These are phyloP conservation scores for Penaeus chinensis DNA, from an alignment of 1,140 invertebrate species.

Conservation along the genomic window DNA sequence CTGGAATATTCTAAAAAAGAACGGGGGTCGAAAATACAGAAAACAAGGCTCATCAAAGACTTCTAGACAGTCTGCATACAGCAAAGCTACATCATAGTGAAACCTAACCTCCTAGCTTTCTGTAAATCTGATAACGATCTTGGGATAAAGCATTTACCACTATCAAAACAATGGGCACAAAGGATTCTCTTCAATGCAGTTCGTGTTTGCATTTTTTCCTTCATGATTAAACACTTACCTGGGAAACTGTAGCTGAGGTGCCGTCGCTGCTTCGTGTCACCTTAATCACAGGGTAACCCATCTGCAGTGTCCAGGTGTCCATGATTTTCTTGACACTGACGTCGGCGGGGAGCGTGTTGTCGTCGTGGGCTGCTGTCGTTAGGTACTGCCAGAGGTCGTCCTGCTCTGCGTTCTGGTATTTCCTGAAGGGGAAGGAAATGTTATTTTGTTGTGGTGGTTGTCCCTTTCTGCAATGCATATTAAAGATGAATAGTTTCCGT, in stretches of 20 bases:
- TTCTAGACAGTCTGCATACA: too few species aligned
- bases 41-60: too few species aligned
- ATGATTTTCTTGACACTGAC: slow-evolving; percentile 80
- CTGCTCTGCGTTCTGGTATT: slow-evolving; percentile 79
- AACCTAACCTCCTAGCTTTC: too few species aligned
- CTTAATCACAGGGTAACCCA: slow-evolving; percentile 71
- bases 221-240: slow-evolving; percentile 70
- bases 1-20: too few species aligned
- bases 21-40: too few species aligned
- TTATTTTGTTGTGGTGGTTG: too few species aligned
- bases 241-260: slow-evolving; percentile 74
- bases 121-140: too few species aligned
- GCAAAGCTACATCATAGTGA: too few species aligned
- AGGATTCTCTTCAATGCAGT: background rate
- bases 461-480: too few species aligned
- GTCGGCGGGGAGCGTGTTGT: slow-evolving; percentile 70
- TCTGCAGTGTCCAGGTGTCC: slow-evolving; percentile 70
- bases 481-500: too few species aligned
- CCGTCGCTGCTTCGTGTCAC: slow-evolving; percentile 75
- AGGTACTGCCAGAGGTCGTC: slow-evolving; percentile 87
- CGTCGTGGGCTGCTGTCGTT: slow-evolving; percentile 44
- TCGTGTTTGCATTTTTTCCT: background rate
- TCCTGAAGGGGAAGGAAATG: slow-evolving; percentile 5
- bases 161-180: too few species aligned
- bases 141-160: too few species aligned